phyloP scores from a whole-genome alignment of 2,113 vertebrate genomes.

The Serilophus lunatus region DNA sequence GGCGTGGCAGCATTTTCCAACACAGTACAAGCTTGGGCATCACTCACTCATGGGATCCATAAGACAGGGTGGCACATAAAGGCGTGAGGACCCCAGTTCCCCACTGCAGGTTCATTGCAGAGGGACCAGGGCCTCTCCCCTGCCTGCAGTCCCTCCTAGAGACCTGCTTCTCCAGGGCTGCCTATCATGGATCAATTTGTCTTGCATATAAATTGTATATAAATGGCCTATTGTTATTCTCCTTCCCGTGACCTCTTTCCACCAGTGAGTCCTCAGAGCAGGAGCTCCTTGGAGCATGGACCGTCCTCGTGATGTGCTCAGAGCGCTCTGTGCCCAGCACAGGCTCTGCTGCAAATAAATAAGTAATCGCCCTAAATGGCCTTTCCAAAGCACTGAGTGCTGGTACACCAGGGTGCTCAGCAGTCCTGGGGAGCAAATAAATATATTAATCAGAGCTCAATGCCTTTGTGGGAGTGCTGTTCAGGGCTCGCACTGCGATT shows the following conservation, averaged over 20 bases:
- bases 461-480: neutral
- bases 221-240: conserved; percentile 57
- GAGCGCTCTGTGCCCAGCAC: neutral
- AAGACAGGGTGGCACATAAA: neutral
- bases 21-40: neutral
- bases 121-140: neutral
- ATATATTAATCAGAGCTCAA: neutral
- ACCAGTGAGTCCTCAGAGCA: neutral
- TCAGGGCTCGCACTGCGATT: fast-evolving
- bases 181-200: conserved; percentile 56
- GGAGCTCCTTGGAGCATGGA: conserved; percentile 34
- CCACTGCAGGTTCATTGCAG: neutral
- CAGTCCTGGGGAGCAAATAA: conserved; percentile 22
- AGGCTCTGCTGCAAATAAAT: neutral
- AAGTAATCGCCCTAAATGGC: conserved; percentile 37
- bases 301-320: neutral
- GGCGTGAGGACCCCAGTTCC: neutral
- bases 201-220: conserved; percentile 64
- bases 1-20: neutral
- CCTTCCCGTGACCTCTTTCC: conserved; percentile 54
- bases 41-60: neutral
- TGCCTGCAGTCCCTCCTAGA: neutral
- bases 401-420: neutral
- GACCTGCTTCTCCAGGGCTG: neutral
- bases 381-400: neutral